A percentile compares a stretch with the other conserved stretches of the same genome.
These are phyloP conservation scores for Hylomyscus alleni DNA, from an alignment of 2,797 vertebrate genomes.

Conservation along the genomic window DNA sequence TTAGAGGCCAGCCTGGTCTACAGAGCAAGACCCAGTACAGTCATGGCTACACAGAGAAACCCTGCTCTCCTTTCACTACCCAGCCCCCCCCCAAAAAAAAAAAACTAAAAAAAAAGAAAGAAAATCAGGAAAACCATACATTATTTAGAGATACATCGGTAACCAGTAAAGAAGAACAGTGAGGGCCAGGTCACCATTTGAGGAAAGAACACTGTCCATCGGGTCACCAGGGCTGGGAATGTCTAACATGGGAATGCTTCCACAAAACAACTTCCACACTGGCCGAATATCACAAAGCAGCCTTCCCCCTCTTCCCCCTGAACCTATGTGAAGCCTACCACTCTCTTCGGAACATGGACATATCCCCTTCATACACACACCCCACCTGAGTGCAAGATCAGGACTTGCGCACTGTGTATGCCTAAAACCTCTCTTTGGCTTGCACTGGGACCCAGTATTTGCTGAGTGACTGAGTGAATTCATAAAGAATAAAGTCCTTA, in stretches of 20 bases:
- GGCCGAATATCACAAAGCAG: accelerated
- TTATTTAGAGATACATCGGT: neutral
- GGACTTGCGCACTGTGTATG: accelerated
- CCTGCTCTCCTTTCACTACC: no score
- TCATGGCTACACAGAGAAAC: neutral
- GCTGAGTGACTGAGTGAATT: neutral
- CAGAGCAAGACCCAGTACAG: neutral
- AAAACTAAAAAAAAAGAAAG: neutral
- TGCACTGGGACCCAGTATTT: neutral
- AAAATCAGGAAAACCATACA: neutral
- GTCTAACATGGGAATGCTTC: neutral
- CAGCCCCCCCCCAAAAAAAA: neutral
- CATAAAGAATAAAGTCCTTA: neutral
- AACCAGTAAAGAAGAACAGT: neutral
- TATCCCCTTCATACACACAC: neutral
- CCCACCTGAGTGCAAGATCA: neutral
- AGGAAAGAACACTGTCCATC: neutral
- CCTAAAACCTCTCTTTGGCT: accelerated
- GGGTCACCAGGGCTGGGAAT: neutral
- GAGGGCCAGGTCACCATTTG: no score
- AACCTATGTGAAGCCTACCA: neutral
- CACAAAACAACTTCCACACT: accelerated
- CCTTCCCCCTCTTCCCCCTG: accelerated
- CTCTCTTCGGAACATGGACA: neutral
- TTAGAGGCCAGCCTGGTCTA: neutral